Conservation (phyloP, 1,140 invertebrate genomes). For the Drosophila teissieri region DNA sequence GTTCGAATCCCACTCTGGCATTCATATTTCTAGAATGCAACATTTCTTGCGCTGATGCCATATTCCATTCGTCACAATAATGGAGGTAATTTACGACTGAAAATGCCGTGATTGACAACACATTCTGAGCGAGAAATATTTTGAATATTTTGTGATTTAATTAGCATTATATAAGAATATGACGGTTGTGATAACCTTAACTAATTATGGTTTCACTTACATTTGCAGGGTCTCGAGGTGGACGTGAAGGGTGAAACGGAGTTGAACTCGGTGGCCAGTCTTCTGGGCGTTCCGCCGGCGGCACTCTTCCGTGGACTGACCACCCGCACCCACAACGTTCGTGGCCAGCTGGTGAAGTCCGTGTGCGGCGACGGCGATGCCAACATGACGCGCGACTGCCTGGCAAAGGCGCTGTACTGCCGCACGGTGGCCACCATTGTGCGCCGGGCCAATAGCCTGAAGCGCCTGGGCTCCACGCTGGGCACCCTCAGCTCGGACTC, state of each 20-base stretch:
- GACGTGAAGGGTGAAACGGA: slow-evolving; percentile 91
- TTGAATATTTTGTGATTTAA: slow-evolving; percentile 6
- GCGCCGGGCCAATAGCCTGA: slow-evolving; percentile 95
- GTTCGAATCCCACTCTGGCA: slow-evolving; percentile 30
- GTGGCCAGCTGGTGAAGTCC: slow-evolving; percentile 93
- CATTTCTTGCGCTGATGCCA: slow-evolving; percentile 76
- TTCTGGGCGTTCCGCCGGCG: slow-evolving; percentile 92
- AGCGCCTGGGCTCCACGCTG: slow-evolving; percentile 93
- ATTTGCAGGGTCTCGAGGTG: slow-evolving; percentile 87
- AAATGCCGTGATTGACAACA: slow-evolving; percentile 63
- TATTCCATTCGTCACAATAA: slow-evolving; percentile 23
- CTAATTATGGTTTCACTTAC: no score
- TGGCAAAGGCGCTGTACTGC: slow-evolving; percentile 97
- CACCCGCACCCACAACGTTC: slow-evolving; percentile 92
- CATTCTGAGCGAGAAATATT: slow-evolving; percentile 74
- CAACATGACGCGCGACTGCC: slow-evolving; percentile 93
- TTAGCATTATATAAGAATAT: no score
- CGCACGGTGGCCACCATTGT: slow-evolving; percentile 98
- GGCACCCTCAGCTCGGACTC: slow-evolving; percentile 96
- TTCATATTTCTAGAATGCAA: background rate
- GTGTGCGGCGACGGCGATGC: slow-evolving; percentile 93
- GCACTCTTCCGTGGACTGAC: slow-evolving; percentile 93
- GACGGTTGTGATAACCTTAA: no score
- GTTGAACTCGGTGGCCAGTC: slow-evolving; percentile 92
- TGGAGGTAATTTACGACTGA: slow-evolving; percentile 84